phyloP scores from a whole-genome alignment of 2,797 vertebrate genomes.

The Allobates femoralis region DNA sequence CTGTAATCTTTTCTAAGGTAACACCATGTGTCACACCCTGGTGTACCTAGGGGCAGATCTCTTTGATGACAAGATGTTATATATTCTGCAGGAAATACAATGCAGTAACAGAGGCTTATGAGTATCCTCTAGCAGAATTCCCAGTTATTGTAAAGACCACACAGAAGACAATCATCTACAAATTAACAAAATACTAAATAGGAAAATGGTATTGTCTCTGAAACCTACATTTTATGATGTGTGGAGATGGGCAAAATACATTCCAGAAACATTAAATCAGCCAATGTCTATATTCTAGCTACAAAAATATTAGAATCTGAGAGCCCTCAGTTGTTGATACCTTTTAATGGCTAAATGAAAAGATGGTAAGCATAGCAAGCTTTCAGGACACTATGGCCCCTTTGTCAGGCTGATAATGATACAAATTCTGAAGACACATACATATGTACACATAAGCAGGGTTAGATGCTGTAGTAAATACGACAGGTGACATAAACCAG shows the following conservation, averaged over 20 bases:
- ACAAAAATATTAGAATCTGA: too few relatives aligned
- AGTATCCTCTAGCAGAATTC: conserved; percentile 25
- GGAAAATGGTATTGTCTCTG: neutral
- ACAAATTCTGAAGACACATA: too few relatives aligned
- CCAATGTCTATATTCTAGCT: neutral
- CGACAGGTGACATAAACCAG: too few relatives aligned
- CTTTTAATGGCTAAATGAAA: too few relatives aligned
- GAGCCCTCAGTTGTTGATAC: too few relatives aligned
- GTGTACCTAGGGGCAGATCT: conserved; percentile 40
- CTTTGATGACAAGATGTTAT: conserved; percentile 32
- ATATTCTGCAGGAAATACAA: conserved; percentile 36
- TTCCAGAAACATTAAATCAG: neutral
- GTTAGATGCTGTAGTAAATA: too few relatives aligned
- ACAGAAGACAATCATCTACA: conserved; percentile 37
- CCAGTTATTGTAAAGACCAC: conserved; percentile 44
- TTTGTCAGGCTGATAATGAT: too few relatives aligned
- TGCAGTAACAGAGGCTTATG: conserved; percentile 13
- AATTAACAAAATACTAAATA: neutral
- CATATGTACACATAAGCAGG: too few relatives aligned
- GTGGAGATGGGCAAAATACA: neutral
- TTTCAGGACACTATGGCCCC: too few relatives aligned
- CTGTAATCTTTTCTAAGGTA: conserved; percentile 53
- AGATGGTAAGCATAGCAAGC: too few relatives aligned
- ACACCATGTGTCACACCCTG: conserved; percentile 34
- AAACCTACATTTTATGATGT: neutral